Evolutionary conservation across 1,140 invertebrate genomes (phyloP).

Genomic region (Zaprionus kolodkinae): DNA sequence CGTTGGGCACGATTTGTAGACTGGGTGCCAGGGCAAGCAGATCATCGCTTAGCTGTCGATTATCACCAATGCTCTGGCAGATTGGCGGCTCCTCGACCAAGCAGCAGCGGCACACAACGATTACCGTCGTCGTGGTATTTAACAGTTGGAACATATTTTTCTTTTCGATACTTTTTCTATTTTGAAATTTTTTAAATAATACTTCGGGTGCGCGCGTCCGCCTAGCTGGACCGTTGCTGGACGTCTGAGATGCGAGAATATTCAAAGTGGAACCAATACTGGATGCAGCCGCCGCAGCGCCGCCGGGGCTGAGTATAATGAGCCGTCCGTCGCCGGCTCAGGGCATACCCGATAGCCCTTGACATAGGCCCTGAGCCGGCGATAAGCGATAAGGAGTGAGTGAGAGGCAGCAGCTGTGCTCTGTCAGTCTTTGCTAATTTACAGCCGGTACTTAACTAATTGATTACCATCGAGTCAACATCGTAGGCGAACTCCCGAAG

Average conservation of each 20-base stretch:
- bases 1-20: slow-evolving; percentile 52
- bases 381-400: slow-evolving; percentile 1
- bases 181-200: slow-evolving; percentile 34
- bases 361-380: slow-evolving; percentile 46
- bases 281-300: slow-evolving; percentile 3
- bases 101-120: slow-evolving; percentile 73
- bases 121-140: slow-evolving; percentile 15
- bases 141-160: slow-evolving; percentile 60
- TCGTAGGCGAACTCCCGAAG: not conserved
- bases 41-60: slow-evolving; percentile 45
- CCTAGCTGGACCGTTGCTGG: slow-evolving; percentile 57
- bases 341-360: slow-evolving; percentile 56
- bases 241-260: slow-evolving; percentile 52
- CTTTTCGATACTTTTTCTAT: not conserved
- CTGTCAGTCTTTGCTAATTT: slow-evolving; percentile 69
- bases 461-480: slow-evolving; percentile 60
- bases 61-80: slow-evolving; percentile 61
- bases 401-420: not conserved
- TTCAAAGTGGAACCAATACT: slow-evolving; percentile 3
- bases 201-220: slow-evolving; percentile 53
- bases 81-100: slow-evolving; percentile 62
- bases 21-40: slow-evolving; percentile 52
- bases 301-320: slow-evolving; percentile 31
- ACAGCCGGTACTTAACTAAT: slow-evolving; percentile 67
- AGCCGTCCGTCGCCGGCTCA: slow-evolving; percentile 35